Percentiles rank a stretch among this genome's conserved stretches.
Conservation (phyloP, 2,888 invertebrate genomes). For the Exocentrus adspersus region DNA sequence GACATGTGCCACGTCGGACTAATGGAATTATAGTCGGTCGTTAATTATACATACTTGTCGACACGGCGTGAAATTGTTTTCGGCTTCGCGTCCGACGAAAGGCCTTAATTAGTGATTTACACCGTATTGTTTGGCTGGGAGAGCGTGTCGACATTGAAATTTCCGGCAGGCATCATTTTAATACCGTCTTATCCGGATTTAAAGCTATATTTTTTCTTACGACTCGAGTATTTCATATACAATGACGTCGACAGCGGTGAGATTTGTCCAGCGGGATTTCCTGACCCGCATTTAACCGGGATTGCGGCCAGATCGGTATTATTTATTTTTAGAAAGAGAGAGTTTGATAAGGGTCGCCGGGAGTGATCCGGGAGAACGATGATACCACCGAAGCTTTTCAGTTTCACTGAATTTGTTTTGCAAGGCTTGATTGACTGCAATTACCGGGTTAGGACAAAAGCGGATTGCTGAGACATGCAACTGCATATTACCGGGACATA, state of each 20-base stretch:
- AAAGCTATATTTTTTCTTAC: background rate
- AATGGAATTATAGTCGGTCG: background rate
- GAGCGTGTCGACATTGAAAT: background rate
- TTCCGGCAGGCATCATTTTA: background rate
- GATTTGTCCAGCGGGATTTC: background rate
- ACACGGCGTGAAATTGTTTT: conserved; percentile 2
- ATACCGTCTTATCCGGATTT: too few relatives aligned
- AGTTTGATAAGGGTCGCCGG: background rate
- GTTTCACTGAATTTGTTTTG: too few relatives aligned
- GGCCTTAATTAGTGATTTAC: background rate
- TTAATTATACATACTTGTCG: background rate
- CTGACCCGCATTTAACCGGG: background rate
- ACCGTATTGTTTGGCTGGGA: background rate
- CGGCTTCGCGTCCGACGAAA: background rate
- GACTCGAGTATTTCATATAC: background rate
- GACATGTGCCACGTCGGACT: background rate
- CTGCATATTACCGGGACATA: background rate
- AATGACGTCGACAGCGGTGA: background rate
- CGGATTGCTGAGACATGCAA: background rate
- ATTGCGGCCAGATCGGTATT: background rate
- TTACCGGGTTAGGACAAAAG: background rate
- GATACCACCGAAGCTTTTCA: too few relatives aligned
- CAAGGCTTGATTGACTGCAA: too few relatives aligned
- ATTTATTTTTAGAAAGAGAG: background rate
- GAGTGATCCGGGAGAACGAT: too few relatives aligned